Percentiles rank a stretch among this genome's conserved stretches.
Conservation (phyloP, 2,888 invertebrate genomes). For the Cephus runcator region DNA sequence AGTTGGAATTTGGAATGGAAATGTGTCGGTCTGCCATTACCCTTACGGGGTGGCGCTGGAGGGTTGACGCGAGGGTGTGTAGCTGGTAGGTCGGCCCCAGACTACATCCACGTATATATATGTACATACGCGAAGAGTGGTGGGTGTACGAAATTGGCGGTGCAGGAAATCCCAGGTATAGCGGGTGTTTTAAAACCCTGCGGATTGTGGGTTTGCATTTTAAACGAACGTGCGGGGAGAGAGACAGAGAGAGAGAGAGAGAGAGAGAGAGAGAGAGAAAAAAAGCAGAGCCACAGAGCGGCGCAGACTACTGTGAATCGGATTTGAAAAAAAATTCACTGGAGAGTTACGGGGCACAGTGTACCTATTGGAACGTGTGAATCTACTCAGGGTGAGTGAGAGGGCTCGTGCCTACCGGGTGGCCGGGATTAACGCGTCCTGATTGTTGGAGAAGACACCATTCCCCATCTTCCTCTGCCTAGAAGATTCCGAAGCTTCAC, state of each 20-base stretch:
- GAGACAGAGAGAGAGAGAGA: not conserved
- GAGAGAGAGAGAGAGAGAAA: slow-evolving; percentile 13
- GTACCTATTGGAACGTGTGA: slow-evolving; percentile 18
- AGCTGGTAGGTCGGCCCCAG: not conserved
- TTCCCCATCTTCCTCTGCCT: not conserved
- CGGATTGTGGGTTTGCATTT: slow-evolving; percentile 50
- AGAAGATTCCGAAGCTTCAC: not conserved
- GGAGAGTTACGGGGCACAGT: slow-evolving; percentile 34
- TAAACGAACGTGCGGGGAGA: slow-evolving; percentile 39
- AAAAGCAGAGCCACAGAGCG: slow-evolving; percentile 5
- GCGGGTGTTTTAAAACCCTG: slow-evolving; percentile 44
- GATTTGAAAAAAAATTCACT: slow-evolving; percentile 50
- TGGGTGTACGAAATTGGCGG: slow-evolving; percentile 31
- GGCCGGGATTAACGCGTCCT: not conserved
- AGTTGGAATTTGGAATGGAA: slow-evolving; percentile 6
- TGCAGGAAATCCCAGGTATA: slow-evolving; percentile 27
- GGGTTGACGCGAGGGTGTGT: not conserved
- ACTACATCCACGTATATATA: not conserved
- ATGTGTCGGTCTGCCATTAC: slow-evolving; percentile 3
- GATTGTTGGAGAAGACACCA: not conserved
- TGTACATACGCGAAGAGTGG: not conserved
- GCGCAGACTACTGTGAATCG: slow-evolving; percentile 41
- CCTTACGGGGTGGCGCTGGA: not conserved
- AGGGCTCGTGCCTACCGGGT: not conserved
- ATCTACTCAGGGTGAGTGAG: slow-evolving; percentile 5